Percentiles rank a stretch among this genome's conserved stretches.
phyloP scores from a whole-genome alignment of 2,888 invertebrate genomes.

The Dryobotodes eremita region DNA sequence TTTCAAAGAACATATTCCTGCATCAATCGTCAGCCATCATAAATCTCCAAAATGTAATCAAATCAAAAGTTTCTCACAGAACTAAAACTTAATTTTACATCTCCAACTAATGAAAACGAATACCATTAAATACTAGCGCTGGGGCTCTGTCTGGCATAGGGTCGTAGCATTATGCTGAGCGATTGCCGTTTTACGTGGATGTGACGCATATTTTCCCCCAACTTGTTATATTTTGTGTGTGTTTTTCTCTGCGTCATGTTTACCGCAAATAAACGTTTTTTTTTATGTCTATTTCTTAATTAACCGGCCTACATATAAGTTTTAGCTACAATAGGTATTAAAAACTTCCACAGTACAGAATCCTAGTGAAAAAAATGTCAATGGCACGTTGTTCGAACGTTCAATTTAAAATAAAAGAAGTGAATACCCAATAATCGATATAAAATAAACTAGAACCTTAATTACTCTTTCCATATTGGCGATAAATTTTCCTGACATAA shows the following conservation, averaged over 20 bases:
- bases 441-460: conserved; percentile 28
- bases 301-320: conserved; percentile 1
- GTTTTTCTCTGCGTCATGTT: too few species aligned
- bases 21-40: conserved; percentile 6
- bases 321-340: conserved; percentile 1
- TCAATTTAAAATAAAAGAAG: conserved; percentile 1
- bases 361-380: conserved; percentile 33
- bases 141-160: too few species aligned
- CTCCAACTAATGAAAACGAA: conserved; percentile 29
- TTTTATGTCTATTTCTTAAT: conserved; percentile 29
- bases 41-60: conserved; percentile 42
- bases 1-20: conserved; percentile 12
- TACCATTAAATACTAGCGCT: conserved; percentile 20
- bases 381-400: conserved; percentile 12
- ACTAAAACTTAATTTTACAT: conserved; percentile 38
- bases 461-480: conserved; percentile 39
- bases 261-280: too few species aligned
- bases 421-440: conserved; percentile 43
- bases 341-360: conserved; percentile 16
- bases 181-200: too few species aligned
- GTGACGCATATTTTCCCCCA: too few species aligned
- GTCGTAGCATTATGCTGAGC: too few species aligned
- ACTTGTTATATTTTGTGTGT: too few species aligned
- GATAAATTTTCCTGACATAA: conserved; percentile 18
- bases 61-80: conserved; percentile 19